Evolutionary conservation across 2,888 invertebrate genomes (phyloP).

Genomic region (Pollenia angustigena): DNA sequence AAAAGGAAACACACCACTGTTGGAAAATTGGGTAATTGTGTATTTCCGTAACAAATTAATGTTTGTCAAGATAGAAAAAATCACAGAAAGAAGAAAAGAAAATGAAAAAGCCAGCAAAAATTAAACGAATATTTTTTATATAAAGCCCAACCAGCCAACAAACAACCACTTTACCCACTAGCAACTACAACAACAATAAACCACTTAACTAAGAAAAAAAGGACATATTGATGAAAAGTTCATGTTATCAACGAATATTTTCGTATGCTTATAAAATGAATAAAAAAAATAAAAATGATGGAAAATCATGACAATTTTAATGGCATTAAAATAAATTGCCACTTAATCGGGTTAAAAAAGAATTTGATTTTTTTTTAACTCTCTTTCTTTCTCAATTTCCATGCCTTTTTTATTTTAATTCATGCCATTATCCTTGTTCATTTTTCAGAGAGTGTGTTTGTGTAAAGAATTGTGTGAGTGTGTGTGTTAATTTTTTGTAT

Average conservation of each 20-base stretch:
- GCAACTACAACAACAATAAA: conserved; percentile 41
- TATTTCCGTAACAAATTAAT: conserved; percentile 72
- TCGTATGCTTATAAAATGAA: conserved; percentile 1
- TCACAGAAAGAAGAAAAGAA: not conserved
- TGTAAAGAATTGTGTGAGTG: not conserved
- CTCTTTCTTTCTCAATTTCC: not conserved
- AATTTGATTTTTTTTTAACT: conserved; percentile 15
- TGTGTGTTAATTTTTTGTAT: conserved; percentile 7
- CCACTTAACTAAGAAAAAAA: conserved; percentile 64
- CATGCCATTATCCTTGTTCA: conserved; percentile 43
- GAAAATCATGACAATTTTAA: conserved; percentile 73
- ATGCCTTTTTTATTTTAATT: conserved; percentile 9
- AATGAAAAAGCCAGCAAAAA: conserved; percentile 20
- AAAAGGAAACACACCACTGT: conserved; percentile 25
- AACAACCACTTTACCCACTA: conserved; percentile 44
- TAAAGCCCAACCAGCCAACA: conserved; percentile 10
- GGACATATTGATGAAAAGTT: conserved; percentile 71
- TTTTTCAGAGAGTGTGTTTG: not conserved
- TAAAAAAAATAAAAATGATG: conserved; percentile 55
- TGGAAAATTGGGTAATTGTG: conserved; percentile 72
- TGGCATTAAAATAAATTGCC: conserved; percentile 73
- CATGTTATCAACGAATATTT: conserved; percentile 60
- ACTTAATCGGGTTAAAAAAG: conserved; percentile 72
- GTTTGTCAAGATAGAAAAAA: conserved; percentile 69
- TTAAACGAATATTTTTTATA: conserved; percentile 14